These are phyloP conservation scores for Anguilla anguilla DNA, from an alignment of 2,797 vertebrate species.

Conservation along the genomic window DNA sequence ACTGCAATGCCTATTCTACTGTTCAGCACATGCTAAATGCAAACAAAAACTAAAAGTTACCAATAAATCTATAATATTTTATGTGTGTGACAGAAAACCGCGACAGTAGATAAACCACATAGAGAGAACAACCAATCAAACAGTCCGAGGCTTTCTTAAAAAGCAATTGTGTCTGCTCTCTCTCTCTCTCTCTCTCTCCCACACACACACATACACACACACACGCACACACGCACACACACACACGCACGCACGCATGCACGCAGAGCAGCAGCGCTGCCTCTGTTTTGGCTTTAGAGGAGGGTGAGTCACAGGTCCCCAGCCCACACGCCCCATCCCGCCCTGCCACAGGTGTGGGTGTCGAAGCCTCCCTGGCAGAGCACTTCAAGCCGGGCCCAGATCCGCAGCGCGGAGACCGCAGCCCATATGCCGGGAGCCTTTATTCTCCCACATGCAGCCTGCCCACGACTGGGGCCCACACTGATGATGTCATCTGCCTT, in stretches of 20 bases:
- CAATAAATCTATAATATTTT: neutral
- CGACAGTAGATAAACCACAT: neutral
- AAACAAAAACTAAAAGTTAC: neutral
- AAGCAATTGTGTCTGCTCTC: neutral
- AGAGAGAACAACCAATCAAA: neutral
- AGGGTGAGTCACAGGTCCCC: conserved; percentile 52
- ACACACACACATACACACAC: neutral
- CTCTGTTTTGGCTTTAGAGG: conserved; percentile 38
- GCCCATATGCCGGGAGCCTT: conserved; percentile 43
- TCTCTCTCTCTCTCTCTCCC: neutral
- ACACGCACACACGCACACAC: neutral
- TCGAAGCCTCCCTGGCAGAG: conserved; percentile 34
- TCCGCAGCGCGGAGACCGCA: conserved; percentile 36
- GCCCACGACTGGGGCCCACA: conserved; percentile 65
- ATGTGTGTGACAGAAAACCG: neutral
- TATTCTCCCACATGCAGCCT: conserved; percentile 45
- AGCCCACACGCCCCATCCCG: conserved; percentile 53
- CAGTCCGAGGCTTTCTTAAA: neutral
- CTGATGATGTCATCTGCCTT: conserved; percentile 74
- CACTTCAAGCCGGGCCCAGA: conserved; percentile 12
- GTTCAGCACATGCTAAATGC: neutral
- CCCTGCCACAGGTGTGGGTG: conserved; percentile 55
- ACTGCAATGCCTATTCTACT: neutral
- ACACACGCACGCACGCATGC: neutral
- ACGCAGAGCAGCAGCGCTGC: neutral